Conservation (phyloP, 92 coral and sea anemone species). For the Epizoanthus fatuus region DNA sequence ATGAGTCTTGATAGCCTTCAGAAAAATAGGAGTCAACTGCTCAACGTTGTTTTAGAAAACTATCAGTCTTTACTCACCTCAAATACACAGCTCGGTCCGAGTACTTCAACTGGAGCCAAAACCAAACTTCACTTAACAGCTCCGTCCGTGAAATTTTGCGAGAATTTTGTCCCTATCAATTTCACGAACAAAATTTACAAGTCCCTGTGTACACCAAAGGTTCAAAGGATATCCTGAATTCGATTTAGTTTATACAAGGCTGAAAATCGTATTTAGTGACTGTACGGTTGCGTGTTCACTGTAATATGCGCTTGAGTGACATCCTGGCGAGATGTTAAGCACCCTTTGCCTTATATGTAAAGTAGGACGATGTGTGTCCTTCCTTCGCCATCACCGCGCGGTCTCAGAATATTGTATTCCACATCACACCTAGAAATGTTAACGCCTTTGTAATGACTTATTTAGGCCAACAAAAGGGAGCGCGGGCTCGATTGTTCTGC, state of each 20-base stretch:
- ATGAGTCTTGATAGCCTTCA: not conserved
- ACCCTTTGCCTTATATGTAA: conserved; percentile 80
- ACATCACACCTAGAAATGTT: conserved; percentile 68
- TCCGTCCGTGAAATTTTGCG: conserved; percentile 1
- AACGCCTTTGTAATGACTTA: conserved; percentile 71
- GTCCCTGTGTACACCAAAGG: conserved; percentile 13
- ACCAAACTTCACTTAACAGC: not conserved
- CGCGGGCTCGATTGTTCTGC: conserved; percentile 84
- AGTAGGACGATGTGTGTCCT: conserved; percentile 32
- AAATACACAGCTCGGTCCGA: not conserved
- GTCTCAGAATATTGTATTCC: conserved; percentile 61
- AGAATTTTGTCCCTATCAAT: not conserved
- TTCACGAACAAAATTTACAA: conserved; percentile 1
- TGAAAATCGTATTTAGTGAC: conserved; percentile 67
- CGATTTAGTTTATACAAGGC: conserved; percentile 59
- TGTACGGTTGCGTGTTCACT: conserved; percentile 64
- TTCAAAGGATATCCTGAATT: conserved; percentile 18
- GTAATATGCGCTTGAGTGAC: conserved; percentile 70
- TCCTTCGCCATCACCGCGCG: conserved; percentile 55
- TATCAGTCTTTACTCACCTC: not conserved
- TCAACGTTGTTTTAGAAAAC: not conserved
- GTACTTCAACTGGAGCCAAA: not conserved
- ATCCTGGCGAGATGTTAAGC: conserved; percentile 37
- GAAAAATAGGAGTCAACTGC: not conserved
- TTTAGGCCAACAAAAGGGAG: conserved; percentile 83